Evolutionary conservation across 2,113 vertebrate species (phyloP).

Genomic region (Odontophorus gujanensis): DNA sequence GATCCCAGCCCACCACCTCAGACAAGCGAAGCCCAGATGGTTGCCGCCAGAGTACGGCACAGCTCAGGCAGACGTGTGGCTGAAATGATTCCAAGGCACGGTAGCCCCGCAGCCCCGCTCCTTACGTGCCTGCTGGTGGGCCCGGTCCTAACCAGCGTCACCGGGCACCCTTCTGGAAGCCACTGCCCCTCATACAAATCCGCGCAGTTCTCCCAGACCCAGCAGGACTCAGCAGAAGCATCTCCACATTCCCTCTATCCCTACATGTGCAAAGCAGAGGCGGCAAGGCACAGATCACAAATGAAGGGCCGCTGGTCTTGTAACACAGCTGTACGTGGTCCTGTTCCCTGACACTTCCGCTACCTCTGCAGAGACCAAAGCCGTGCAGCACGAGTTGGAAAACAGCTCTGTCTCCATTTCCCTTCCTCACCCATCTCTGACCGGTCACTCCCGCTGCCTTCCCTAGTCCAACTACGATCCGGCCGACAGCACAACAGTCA

Average conservation of each 20-base stretch:
- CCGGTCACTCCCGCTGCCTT: fast-evolving
- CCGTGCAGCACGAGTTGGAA: fast-evolving
- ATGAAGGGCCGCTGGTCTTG: not conserved
- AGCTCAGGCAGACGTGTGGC: not conserved
- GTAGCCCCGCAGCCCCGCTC: not conserved
- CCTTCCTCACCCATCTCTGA: fast-evolving
- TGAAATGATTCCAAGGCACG: not conserved
- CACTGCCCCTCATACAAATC: not conserved
- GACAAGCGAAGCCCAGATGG: not conserved
- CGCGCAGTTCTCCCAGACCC: not conserved
- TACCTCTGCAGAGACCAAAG: fast-evolving
- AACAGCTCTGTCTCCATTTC: not conserved
- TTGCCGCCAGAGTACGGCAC: not conserved
- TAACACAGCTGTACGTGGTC: fast-evolving
- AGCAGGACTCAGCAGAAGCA: not conserved
- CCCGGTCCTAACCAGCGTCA: not conserved
- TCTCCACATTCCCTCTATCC: not conserved
- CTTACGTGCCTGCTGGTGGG: not conserved
- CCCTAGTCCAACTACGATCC: fast-evolving
- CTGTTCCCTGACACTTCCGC: fast-evolving
- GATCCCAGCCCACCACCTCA: fast-evolving
- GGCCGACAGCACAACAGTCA: fast-evolving
- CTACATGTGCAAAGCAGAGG: not conserved
- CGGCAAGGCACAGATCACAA: not conserved
- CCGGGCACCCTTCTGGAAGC: not conserved